phyloP scores from a whole-genome alignment of 2,797 vertebrate genomes.

The Xiphorhynchus erythropygius region DNA sequence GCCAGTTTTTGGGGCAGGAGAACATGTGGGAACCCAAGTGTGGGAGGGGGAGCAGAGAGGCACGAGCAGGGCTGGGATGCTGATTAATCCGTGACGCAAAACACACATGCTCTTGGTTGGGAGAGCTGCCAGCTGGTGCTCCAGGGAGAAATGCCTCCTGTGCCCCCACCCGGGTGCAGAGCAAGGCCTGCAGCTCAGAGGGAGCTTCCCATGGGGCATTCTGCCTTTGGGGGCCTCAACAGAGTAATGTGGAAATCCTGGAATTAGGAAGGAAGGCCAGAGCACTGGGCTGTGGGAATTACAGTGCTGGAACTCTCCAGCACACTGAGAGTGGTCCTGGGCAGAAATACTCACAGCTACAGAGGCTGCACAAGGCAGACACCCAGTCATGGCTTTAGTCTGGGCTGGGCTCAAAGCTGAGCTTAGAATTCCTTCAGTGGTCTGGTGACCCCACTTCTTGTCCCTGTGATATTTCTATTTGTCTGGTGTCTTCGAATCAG shows the following conservation, averaged over 20 bases:
- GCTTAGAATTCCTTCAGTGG: neutral
- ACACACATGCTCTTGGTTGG: too few species aligned
- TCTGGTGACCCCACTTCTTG: neutral
- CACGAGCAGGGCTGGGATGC: neutral
- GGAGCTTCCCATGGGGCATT: accelerated
- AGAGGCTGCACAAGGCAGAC: neutral
- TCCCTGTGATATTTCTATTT: neutral
- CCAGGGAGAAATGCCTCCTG: neutral
- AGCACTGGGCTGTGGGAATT: neutral
- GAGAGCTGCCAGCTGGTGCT: neutral
- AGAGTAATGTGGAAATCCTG: accelerated
- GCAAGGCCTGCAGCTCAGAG: neutral
- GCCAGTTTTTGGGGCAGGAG: neutral
- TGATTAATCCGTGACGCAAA: neutral
- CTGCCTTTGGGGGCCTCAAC: neutral
- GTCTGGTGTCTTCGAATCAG: neutral
- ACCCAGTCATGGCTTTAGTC: neutral
- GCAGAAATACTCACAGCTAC: neutral
- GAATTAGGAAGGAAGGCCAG: neutral
- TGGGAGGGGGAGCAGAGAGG: neutral
- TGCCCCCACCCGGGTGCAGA: neutral
- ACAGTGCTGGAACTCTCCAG: neutral
- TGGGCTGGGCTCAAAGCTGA: neutral
- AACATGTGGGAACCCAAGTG: neutral
- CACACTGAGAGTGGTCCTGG: neutral